Percentiles rank a stretch among this genome's conserved stretches.
phyloP scores from a whole-genome alignment of 1,140 invertebrate genomes.

The Lasioglossum albipes region DNA sequence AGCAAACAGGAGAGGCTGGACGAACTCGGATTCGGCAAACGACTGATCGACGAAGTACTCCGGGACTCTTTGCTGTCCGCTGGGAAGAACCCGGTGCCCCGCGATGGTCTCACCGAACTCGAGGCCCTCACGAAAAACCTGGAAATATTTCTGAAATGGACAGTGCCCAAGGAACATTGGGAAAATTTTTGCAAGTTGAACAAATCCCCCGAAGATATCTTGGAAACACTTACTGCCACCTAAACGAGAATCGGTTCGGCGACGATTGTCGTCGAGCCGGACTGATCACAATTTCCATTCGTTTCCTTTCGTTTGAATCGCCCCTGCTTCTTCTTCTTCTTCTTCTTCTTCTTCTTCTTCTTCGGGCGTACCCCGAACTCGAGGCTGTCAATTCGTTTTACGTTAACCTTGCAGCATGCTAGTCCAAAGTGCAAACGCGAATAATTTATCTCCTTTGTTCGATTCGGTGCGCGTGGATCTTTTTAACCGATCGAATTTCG shows the following conservation, averaged over 20 bases:
- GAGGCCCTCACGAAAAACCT: constrained; percentile 86
- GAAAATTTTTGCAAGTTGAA: constrained; percentile 86
- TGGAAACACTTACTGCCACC: constrained; percentile 85
- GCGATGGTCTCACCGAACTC: constrained; percentile 80
- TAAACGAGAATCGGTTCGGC: constrained; percentile 45
- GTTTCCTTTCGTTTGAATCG: neutral
- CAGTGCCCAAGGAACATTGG: constrained; percentile 89
- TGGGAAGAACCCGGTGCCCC: constrained; percentile 84
- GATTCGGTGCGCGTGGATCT: too few relatives aligned
- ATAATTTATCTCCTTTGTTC: neutral
- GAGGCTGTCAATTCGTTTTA: neutral
- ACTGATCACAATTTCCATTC: too few relatives aligned
- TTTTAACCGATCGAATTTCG: too few relatives aligned
- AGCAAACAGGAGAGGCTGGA: constrained; percentile 87
- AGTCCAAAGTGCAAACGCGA: constrained; percentile 37
- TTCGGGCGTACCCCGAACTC: neutral
- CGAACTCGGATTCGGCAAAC: constrained; percentile 89
- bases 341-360: too few relatives aligned
- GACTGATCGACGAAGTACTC: constrained; percentile 90
- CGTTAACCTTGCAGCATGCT: constrained; percentile 19
- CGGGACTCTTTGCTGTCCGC: constrained; percentile 87
- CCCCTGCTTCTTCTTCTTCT: too few relatives aligned
- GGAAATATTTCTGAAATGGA: constrained; percentile 89
- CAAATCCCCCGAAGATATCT: constrained; percentile 87
- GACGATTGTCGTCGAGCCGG: neutral